Base-by-base conservation (phyloP, 2,797 vertebrate species). In the Notoglanidium macrostoma region DNA sequence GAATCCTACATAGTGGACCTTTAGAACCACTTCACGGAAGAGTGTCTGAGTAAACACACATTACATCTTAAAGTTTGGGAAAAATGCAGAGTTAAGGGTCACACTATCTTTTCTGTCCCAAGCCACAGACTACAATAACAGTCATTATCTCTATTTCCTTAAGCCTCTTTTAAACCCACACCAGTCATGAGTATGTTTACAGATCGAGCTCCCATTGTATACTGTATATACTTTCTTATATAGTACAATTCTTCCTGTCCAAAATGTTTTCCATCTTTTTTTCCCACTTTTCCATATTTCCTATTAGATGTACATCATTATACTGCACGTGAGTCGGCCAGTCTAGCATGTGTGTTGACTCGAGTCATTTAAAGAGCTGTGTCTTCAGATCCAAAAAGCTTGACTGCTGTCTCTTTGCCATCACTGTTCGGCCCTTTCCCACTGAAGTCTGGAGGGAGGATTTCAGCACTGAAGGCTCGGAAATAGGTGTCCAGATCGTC, bases 301-400 rank as follows among this genome's bases (percentile, higher is more conserved):
- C 3, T 57, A 51, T 0, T 46, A 19, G 55, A 79, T 21, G 5
- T 49, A 32, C 12, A 23, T 21, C 74, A 17, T 10, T 29, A 63
- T 61, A 40, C 8, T 61, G 4, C 19, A 74, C 15, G 32, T n/a
- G 67, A 0, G 26, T 76, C 14, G 4, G n/a, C 15, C n/a, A 54
- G 49, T 54, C 49, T 77, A 77, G 26, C 74, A 19, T 32, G 46
- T 32, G 51, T 35, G 29, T 65, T 40, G 32, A 32, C 4, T 40
- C 1, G 5, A 11, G 49, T 76, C 19, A 2, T 77, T 94, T 95
- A 99, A 79, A 99, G 96, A 74, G 97, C 97, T 0, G 98, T 99
- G 93, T 97, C 96, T 91, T 99, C 98, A 0, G 96, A 96, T 76
- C 97, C 97, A n/a, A 99, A 98, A 74, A 99, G 96, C 94, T 96